Evolutionary conservation across 1,140 invertebrate species (phyloP), one percentile per base, ranked within the genome.

Genomic region (Leguminivora glycinivorella): DNA sequence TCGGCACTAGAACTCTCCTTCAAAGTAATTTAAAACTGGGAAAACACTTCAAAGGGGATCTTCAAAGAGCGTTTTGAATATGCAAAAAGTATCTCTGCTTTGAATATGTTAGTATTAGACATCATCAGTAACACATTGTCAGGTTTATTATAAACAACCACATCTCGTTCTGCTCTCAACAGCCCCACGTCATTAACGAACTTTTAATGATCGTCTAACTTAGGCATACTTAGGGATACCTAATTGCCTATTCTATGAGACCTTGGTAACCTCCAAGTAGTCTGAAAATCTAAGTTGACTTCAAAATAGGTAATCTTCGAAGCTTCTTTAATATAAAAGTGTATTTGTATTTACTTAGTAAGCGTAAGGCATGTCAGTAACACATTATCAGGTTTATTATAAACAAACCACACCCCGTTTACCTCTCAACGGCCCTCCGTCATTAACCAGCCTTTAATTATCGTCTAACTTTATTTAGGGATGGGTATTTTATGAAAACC

Each of bases 381-480:
- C 25, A 60, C 56, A 60, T 60, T 60, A 60, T 14, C 56, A 7
- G 22, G 56, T 29, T 60, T 43, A 38, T 38, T 56, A 60, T 26
- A 60, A 29, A 60, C 56, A 60, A 60, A 60, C 24, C 56, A 60
- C 56, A 60, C 25, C 56, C 56, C 56, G 24, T 60, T 60, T 4
- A 26, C 12, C 56, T 60, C 56, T 60, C 56, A 60, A 26, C 56
- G 56, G 56, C 56, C 56, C 56, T 60, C 56, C 56, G 22, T 29
- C 56, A 60, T 60, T 60, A 60, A 60, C 56, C 24, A 60, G 25
- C 29, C 58, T 34, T 31, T 63, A 63, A 63, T 26, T 63, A 63
- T 25, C 58, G 58, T 63, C 58, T 63, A 63, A 63, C 58, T 63
- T 63, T n/a, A 31, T 63, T 63, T 63, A 52, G 47, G 47, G 47